These are phyloP conservation scores for Urocitellus parryii DNA, from an alignment of 2,113 vertebrate species.

Conservation along the genomic window DNA sequence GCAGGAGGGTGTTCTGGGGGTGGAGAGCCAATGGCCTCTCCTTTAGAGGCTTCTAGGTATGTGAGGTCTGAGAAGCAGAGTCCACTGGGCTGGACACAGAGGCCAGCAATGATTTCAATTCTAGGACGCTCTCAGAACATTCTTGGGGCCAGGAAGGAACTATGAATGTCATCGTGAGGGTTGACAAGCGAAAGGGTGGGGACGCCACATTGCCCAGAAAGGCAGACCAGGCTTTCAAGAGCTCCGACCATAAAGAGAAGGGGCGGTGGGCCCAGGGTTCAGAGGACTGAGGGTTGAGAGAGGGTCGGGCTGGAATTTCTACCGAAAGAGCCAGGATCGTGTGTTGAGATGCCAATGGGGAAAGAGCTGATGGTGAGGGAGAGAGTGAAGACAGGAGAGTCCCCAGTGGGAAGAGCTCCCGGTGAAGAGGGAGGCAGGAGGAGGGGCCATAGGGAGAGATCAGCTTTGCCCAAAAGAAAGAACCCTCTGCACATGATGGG, in stretches of 20 bases:
- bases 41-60: accelerated
- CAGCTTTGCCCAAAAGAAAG: background rate
- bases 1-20: background rate
- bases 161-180: background rate
- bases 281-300: background rate
- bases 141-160: accelerated
- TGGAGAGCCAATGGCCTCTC: background rate
- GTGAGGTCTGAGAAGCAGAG: background rate
- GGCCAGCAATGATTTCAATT: background rate
- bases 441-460: accelerated
- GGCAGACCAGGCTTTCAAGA: background rate
- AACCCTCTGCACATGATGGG: background rate
- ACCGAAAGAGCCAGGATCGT: background rate
- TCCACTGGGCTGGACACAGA: background rate
- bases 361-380: background rate
- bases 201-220: background rate
- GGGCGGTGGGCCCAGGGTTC: background rate
- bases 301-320: background rate
- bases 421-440: accelerated
- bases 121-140: accelerated
- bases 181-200: too few species aligned
- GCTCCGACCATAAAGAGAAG: background rate
- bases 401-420: background rate
- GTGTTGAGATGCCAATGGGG: background rate
- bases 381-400: background rate